Evolutionary conservation across 2,888 invertebrate species (phyloP), one percentile per base, ranked within the genome.

Genomic region (Sphaerophoria rueppellii): DNA sequence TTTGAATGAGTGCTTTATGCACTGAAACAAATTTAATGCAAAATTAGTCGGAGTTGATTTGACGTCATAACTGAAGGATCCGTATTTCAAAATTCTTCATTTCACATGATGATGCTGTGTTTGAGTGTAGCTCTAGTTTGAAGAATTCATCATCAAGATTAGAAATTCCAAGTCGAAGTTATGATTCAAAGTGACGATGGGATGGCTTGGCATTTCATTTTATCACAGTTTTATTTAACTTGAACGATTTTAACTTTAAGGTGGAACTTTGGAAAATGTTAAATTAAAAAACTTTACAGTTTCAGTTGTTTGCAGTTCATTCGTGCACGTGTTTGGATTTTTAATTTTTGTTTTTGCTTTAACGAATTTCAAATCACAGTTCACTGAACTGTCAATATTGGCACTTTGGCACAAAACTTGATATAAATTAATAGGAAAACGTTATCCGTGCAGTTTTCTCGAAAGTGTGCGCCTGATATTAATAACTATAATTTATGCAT

Each of bases 221-320:
- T 43, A n/a, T 12, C 60, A 24, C 12, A 40, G 43, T 43, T 43
- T 60, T 40, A 60, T 60, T 60, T 43, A 60, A 60, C 43, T 43
- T 60, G 24, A 40, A 16, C 4, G 6, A 9, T 54, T 46, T 46
- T 52, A n/a, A 6, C 14, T 14, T 71, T 9, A n/a, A 69, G 6
- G 12, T 60, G 40, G 14, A 63, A 78, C 52, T 69, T 40, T 24
- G 43, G 14, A 12, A 67, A 78, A 58, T 58, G 73, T 80, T 72
- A 76, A 80, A 80, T 80, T 80, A 83, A 80, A 75, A 83, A 80
- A 80, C 75, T 83, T 83, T 75, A 6, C 11, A 24, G 24, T 46
- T 52, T 37, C 52, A 4, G 40, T 1, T 54, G 40, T 40, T 67
- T 54, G 52, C 7, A 58, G 16, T 70, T 55, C 34, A 43, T 43